Percentiles rank a stretch among this genome's conserved stretches.
phyloP scores from a whole-genome alignment of 2,888 invertebrate species.

The Phymatocera aterrima region DNA sequence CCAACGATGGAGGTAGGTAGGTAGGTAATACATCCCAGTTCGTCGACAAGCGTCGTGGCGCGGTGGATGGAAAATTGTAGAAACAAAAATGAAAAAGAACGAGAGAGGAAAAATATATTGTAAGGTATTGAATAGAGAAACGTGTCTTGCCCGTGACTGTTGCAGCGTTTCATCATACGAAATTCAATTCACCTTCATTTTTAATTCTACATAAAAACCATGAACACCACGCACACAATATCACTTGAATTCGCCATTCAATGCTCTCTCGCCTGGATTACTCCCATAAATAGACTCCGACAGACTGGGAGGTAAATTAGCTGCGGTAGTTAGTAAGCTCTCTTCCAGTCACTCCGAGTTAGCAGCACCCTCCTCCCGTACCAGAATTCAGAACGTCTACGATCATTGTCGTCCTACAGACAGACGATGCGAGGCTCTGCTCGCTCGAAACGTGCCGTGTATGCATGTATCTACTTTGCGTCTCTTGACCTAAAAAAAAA shows the following conservation, averaged over 20 bases:
- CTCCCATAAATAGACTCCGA: constrained; percentile 64
- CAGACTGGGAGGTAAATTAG: constrained; percentile 5
- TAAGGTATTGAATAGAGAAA: not conserved
- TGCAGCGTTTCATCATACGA: not conserved
- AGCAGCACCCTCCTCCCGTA: not conserved
- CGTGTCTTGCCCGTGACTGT: too few species aligned
- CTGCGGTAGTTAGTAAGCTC: not conserved
- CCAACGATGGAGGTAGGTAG: too few species aligned
- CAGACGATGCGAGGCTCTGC: not conserved
- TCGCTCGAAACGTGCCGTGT: too few species aligned
- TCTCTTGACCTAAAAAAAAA: too few species aligned
- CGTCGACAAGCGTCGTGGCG: not conserved
- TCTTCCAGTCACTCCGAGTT: too few species aligned
- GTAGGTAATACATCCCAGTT: not conserved
- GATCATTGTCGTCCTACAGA: not conserved
- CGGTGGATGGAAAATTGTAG: not conserved
- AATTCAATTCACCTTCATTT: not conserved
- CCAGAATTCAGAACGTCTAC: not conserved
- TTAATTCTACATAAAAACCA: not conserved
- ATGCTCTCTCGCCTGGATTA: constrained; percentile 70
- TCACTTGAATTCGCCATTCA: constrained; percentile 59
- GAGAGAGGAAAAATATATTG: too few species aligned
- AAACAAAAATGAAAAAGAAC: not conserved
- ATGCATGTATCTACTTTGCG: too few species aligned
- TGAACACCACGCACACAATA: not conserved